phyloP scores from a whole-genome alignment of 2,113 vertebrate species.

The Gracilinanus agilis region DNA sequence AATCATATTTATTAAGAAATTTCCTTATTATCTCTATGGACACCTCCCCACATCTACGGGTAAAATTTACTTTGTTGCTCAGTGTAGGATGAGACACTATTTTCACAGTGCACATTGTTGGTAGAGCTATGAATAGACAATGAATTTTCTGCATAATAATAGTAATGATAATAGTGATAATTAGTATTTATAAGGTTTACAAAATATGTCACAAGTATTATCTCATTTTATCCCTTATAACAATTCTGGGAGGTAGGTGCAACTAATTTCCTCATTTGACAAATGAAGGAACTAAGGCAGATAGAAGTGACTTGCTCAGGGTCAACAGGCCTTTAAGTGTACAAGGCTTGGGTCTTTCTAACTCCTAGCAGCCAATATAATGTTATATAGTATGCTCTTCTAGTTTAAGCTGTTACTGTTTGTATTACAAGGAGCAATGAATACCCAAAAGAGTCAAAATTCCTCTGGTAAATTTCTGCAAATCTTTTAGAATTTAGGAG shows the following conservation, averaged over 20 bases:
- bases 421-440: neutral
- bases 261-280: neutral
- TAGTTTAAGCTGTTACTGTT: neutral
- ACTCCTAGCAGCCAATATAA: neutral
- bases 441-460: neutral
- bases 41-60: slow-evolving; percentile 52
- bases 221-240: neutral
- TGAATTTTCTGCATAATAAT: neutral
- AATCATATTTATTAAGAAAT: slow-evolving; percentile 65
- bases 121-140: neutral
- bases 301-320: neutral
- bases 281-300: neutral
- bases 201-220: neutral
- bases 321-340: neutral
- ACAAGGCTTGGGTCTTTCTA: neutral
- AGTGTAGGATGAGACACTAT: slow-evolving; percentile 33
- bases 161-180: neutral
- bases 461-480: neutral
- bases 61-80: slow-evolving; percentile 48
- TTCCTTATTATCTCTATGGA: slow-evolving; percentile 49
- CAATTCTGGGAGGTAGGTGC: neutral
- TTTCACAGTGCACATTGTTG: slow-evolving; percentile 8
- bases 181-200: neutral
- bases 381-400: neutral
- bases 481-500: neutral